Conservation (phyloP, 2,888 invertebrate species). For the Melitaea athalia region DNA sequence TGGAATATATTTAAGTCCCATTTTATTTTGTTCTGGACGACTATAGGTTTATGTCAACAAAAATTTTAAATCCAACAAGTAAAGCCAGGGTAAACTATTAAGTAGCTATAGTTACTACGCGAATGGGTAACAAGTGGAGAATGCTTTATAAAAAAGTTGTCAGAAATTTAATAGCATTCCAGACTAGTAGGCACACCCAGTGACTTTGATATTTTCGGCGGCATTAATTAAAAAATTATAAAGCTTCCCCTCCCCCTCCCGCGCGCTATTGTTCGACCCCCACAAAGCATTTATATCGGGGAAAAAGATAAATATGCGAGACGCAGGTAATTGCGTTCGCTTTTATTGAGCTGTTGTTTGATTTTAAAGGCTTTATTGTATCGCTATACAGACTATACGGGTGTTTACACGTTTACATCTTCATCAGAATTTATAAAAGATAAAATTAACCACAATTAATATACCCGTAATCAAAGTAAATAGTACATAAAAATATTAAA, state of each 20-base stretch:
- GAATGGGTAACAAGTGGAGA: conserved; percentile 49
- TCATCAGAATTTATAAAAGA: conserved; percentile 13
- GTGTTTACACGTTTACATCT: conserved; percentile 30
- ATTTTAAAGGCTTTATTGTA: conserved; percentile 72
- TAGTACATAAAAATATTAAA: no score
- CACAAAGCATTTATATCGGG: conserved; percentile 74
- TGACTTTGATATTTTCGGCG: conserved; percentile 82
- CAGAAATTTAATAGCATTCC: conserved; percentile 69
- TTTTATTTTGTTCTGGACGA: no score
- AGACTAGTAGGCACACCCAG: conserved; percentile 66
- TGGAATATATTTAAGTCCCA: no score
- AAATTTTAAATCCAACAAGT: neutral
- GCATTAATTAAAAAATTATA: conserved; percentile 83
- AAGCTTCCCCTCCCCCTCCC: conserved; percentile 65
- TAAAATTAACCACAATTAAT: neutral
- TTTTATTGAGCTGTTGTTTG: conserved; percentile 78
- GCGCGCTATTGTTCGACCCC: conserved; percentile 63
- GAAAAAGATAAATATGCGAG: conserved; percentile 78
- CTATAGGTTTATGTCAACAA: neutral
- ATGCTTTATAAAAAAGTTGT: conserved; percentile 67
- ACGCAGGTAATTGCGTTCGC: conserved; percentile 74
- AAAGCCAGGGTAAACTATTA: conserved; percentile 17
- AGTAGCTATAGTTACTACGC: neutral
- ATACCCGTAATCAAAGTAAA: no score
- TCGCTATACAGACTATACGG: conserved; percentile 47